Base-by-base conservation (phyloP, 2,113 vertebrate species). In the Stercorarius parasiticus region DNA sequence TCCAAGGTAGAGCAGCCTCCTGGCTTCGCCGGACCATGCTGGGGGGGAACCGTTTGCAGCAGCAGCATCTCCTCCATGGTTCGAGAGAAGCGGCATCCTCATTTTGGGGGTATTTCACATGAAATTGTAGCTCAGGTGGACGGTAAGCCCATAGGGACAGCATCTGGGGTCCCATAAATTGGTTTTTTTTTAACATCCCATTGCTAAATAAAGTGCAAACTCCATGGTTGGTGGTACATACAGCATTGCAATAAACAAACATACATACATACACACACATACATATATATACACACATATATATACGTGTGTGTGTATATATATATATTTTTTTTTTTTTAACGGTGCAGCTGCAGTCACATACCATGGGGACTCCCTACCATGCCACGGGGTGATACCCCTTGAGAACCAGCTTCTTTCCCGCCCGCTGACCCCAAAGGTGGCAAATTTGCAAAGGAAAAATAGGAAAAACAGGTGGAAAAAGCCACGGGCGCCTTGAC, bases 11-110 rank as follows among this genome's bases (percentile, higher is more conserved):
- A 88, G 56, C 23, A 87, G 27, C 32, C 32, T 69, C 47, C 19
- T 0, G 2, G n/a, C 3, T 9, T 21, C 7, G 0, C 15, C 2
- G 0, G 27, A 19, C 32, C 59, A 13, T 0, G 12, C 5, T 1
- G 4, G 26, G 20, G 12, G 43, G 7, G n/a, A n/a, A n/a, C n/a
- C n/a, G n/a, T n/a, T n/a, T n/a, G n/a, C n/a, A n/a, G n/a, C 43
- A 80, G 67, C 23, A 1, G 25, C 53, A 32, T 29, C 40, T 47
- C n/a, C 17, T 66, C 67, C 2, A 0, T 3, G 34, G 38, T 40
- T 62, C 3, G 0, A n/a, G n/a, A 49, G 64, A n/a, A 21, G 71
- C 53, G 53, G 47, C 52, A 30, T 40, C 79, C 45, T 47, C 15
- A 4, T 32, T 72, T 78, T 6, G 50, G 50, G 71, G 34, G 58